Percentiles rank a stretch among this genome's conserved stretches.
phyloP scores from a whole-genome alignment of 92 coral and sea anemone species.

The Palythoa heliodiscus region DNA sequence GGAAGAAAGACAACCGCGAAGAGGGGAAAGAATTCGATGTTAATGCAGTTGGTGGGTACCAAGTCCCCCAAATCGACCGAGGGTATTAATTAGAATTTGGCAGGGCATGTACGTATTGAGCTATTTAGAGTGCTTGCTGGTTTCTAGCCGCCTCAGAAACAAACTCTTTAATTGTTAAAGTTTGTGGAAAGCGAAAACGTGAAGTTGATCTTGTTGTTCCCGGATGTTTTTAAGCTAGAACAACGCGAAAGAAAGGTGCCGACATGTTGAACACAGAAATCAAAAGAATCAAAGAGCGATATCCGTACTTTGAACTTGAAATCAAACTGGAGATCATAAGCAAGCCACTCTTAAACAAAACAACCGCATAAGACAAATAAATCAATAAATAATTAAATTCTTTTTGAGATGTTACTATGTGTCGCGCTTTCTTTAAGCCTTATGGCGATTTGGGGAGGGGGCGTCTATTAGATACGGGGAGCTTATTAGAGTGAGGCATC shows the following conservation, averaged over 20 bases:
- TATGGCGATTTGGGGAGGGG: conserved; percentile 1
- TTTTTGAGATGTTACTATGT: background rate
- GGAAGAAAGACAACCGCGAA: conserved; percentile 62
- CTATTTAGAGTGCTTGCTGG: conserved; percentile 67
- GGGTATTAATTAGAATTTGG: conserved; percentile 3
- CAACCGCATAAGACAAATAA: background rate
- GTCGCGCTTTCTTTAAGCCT: background rate
- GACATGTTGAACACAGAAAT: conserved; percentile 9
- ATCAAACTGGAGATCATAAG: background rate
- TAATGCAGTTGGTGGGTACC: conserved; percentile 46
- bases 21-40: conserved; percentile 55
- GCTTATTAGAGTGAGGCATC: no score
- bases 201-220: conserved; percentile 55
- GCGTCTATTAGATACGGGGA: background rate
- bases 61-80: conserved; percentile 10
- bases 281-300: conserved; percentile 2
- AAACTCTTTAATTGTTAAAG: conserved; percentile 56
- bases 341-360: conserved; percentile 7
- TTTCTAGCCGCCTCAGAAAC: conserved; percentile 52
- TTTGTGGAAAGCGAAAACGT: conserved; percentile 60
- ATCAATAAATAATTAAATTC: background rate
- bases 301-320: conserved; percentile 14
- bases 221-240: conserved; percentile 53
- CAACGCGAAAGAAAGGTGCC: conserved; percentile 59
- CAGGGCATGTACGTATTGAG: conserved; percentile 48